These are phyloP conservation scores for Leptobrachium ailaonicum DNA, from an alignment of 2,113 vertebrate genomes.

Conservation along the genomic window DNA sequence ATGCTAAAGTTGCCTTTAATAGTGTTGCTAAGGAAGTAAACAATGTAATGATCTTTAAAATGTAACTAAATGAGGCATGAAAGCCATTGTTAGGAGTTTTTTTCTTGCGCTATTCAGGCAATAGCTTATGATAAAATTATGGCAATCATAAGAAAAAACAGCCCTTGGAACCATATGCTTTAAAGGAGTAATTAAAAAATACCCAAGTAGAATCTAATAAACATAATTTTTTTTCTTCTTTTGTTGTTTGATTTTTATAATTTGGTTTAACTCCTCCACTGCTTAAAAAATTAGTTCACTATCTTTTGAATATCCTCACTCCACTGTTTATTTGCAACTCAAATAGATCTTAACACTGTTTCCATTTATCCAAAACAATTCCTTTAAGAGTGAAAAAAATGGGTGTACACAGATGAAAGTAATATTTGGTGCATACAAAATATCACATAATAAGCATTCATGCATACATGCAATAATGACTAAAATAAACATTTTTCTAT, in stretches of 20 bases:
- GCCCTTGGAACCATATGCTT: too few species aligned
- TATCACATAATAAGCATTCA: constrained; percentile 14
- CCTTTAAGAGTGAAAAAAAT: background rate
- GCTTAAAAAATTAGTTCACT: background rate
- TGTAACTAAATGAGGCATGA: too few species aligned
- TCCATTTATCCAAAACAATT: constrained; percentile 12
- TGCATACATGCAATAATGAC: background rate
- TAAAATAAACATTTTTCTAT: background rate
- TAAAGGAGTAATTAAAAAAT: too few species aligned
- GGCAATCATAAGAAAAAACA: too few species aligned
- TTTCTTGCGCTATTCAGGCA: too few species aligned
- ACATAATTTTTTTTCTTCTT: too few species aligned
- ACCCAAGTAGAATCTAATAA: too few species aligned
- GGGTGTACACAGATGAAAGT: constrained; percentile 6
- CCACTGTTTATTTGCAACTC: background rate
- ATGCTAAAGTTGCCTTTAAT: background rate
- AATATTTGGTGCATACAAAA: constrained; percentile 3
- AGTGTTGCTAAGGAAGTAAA: too few species aligned
- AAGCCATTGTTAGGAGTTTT: too few species aligned
- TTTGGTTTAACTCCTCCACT: constrained; percentile 1
- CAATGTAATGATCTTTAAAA: too few species aligned
- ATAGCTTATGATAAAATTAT: too few species aligned
- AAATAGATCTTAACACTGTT: constrained; percentile 2
- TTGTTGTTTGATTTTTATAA: background rate
- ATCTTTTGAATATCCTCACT: background rate